Base-by-base conservation (phyloP, 2,113 vertebrate species). In the Eolophus roseicapilla region DNA sequence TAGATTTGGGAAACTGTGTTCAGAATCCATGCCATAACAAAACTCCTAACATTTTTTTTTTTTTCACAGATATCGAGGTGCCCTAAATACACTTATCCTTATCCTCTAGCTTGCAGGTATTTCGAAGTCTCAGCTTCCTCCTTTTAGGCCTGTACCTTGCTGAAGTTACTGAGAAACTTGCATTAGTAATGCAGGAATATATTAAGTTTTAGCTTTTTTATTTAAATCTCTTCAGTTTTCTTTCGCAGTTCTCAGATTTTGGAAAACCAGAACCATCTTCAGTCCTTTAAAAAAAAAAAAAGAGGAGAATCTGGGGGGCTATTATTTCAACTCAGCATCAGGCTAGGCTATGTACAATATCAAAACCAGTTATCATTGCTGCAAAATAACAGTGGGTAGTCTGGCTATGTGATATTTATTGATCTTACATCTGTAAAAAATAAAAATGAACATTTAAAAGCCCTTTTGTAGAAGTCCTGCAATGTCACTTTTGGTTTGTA, bases 31-130 rank as follows among this genome's bases (percentile, higher is more conserved):
- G 52, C 8, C 6, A 14, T 49, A 85, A 89, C 8, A 84, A 89
- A 95, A 95, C 92, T 91, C 74, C 62, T 82, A 28, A n/a, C 33
- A 27, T 62, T 70, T 86, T 86, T 93, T 79, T 93, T 79, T 20
- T 23, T 24, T 27, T 75, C 37, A 46, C 10, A 82, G 90, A 82
- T 87, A 91, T 47, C 17, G 60, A 64, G 5, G 29, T 71, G 7
- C 16, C 44, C 13, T 68, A 82, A 94, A 43, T 50, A n/a, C 1
- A 13, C 12, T 52, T 28, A 63, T 53, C 9, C 59, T 93, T 88
- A 44, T n/a, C 19, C 49, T 81, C 14, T 81, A 47, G 31, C 7
- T 82, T 71, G 57, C 11, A 37, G 9, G 16, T 76, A 82, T 50
- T 75, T 89, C 8, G 33, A 84, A 89, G 47, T 18, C 37, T 64